A percentile compares a stretch with the other conserved stretches of the same genome.
Evolutionary conservation across 2,888 invertebrate species (phyloP).

Genomic region (Dermolepida albohirtum): DNA sequence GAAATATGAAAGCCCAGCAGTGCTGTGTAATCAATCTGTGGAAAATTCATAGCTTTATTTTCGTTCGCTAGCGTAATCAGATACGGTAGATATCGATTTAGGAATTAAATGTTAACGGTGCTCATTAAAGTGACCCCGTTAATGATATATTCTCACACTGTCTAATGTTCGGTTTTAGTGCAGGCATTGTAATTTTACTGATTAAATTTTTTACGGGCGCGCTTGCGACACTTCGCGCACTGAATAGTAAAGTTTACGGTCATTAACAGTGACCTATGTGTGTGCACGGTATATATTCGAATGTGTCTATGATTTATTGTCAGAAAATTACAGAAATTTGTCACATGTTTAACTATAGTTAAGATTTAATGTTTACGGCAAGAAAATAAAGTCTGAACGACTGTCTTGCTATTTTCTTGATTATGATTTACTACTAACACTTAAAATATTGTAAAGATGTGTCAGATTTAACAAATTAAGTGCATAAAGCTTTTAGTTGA

Average conservation of each 20-base stretch:
- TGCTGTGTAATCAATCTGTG: too few species aligned
- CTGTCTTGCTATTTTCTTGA: too few species aligned
- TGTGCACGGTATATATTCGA: neutral
- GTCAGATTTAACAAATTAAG: too few species aligned
- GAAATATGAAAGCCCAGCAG: too few species aligned
- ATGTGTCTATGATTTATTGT: conserved; percentile 2
- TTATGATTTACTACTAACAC: too few species aligned
- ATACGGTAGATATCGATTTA: conserved; percentile 29
- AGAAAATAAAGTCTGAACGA: neutral
- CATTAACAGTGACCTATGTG: conserved; percentile 15
- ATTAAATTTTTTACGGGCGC: conserved; percentile 36
- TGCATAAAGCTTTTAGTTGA: too few species aligned
- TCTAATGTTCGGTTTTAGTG: conserved; percentile 30
- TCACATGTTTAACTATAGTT: conserved; percentile 1
- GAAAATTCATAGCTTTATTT: neutral
- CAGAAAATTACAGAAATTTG: conserved; percentile 20
- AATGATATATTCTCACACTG: conserved; percentile 23
- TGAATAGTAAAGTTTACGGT: conserved; percentile 26
- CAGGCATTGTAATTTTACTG: conserved; percentile 32
- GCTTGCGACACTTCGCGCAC: conserved; percentile 11
- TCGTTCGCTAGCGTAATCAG: conserved; percentile 2
- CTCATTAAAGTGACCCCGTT: conserved; percentile 36
- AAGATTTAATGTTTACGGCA: neutral
- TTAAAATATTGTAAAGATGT: too few species aligned
- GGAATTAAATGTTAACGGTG: conserved; percentile 32